Percentiles rank a stretch among this genome's conserved stretches.
Conservation (phyloP, 2,113 vertebrate species). For the Tragelaphus imberbis region DNA sequence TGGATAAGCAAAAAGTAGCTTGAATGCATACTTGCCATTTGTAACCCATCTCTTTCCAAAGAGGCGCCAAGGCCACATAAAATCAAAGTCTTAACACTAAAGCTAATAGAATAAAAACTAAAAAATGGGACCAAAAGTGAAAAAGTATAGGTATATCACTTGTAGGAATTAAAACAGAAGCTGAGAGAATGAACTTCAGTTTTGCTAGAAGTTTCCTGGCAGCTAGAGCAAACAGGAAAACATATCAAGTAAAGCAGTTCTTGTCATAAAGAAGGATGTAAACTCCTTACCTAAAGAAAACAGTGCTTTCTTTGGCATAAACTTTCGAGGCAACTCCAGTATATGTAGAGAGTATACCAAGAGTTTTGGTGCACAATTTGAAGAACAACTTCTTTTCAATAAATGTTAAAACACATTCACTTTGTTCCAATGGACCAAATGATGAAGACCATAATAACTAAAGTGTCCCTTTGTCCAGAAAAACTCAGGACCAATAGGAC, state of each 20-base stretch:
- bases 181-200: not conserved
- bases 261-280: not conserved
- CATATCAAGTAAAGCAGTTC: not conserved
- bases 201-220: not conserved
- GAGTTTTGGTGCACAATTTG: not conserved
- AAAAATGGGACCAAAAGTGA: not conserved
- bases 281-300: not conserved
- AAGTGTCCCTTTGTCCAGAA: not conserved
- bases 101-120: not conserved
- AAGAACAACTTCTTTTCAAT: not conserved
- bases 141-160: not conserved
- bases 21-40: not conserved
- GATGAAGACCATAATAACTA: not conserved
- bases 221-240: not conserved
- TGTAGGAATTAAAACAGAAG: not conserved
- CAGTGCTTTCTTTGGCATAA: not conserved
- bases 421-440: not conserved
- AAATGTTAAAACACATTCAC: not conserved
- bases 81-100: not conserved
- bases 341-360: not conserved
- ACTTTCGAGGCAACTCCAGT: not conserved
- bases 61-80: not conserved
- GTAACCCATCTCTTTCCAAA: not conserved
- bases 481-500: not conserved
- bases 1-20: not conserved